Percentiles rank a stretch among this genome's conserved stretches.
phyloP scores from a whole-genome alignment of 2,113 vertebrate species.

The Oxygymnocypris stewartii region DNA sequence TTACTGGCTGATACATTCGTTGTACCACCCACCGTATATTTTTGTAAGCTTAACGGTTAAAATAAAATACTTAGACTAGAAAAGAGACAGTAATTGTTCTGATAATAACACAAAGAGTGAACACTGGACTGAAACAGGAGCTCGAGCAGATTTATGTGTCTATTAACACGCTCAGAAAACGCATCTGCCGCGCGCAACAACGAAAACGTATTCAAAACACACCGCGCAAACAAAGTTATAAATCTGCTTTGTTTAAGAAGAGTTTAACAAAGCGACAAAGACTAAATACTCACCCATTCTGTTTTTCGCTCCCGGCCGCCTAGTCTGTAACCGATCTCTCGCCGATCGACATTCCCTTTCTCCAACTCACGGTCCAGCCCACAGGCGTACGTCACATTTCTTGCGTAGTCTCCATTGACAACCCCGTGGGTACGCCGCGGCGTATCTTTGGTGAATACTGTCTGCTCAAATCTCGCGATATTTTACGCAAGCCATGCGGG shows the following conservation, averaged over 20 bases:
- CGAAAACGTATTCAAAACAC: background rate
- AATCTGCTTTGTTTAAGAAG: background rate
- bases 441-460: slow-evolving; percentile 57
- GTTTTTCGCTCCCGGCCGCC: slow-evolving; percentile 59
- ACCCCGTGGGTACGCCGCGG: slow-evolving; percentile 19
- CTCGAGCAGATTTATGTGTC: slow-evolving; percentile 17
- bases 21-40: background rate
- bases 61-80: background rate
- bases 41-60: background rate
- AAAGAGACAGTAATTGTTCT: background rate
- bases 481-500: background rate
- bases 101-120: background rate
- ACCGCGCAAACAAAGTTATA: background rate
- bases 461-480: slow-evolving; percentile 58
- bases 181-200: background rate
- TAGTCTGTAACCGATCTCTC: slow-evolving; percentile 50
- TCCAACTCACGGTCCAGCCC: slow-evolving; percentile 46
- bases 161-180: slow-evolving; percentile 54
- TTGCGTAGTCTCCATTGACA: slow-evolving; percentile 48
- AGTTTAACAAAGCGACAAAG: background rate
- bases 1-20: background rate
- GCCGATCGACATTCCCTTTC: slow-evolving; percentile 66
- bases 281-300: slow-evolving; percentile 70
- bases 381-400: slow-evolving; percentile 55
- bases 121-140: background rate